Percentiles rank a stretch among this genome's conserved stretches.
phyloP scores from a whole-genome alignment of 2,888 invertebrate genomes.

The Mythimna ferrago region DNA sequence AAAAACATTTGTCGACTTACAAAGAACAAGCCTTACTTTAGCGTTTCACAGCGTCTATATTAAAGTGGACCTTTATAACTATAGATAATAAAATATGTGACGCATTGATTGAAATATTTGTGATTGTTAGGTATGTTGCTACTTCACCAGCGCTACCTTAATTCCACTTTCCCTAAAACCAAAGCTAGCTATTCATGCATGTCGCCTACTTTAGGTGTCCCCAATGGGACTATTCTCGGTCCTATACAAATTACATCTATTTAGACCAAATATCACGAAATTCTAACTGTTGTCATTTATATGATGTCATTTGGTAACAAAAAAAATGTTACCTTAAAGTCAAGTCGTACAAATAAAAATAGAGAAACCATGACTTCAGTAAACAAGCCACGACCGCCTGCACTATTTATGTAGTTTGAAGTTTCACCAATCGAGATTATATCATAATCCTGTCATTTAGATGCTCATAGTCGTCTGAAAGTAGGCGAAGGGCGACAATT shows the following conservation, averaged over 20 bases:
- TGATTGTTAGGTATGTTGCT: no score
- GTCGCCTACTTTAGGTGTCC: background rate
- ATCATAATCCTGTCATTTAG: slow-evolving; percentile 40
- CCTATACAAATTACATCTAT: background rate
- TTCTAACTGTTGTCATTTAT: background rate
- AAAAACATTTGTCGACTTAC: no score
- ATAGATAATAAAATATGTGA: background rate
- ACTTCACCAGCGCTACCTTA: background rate
- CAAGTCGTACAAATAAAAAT: slow-evolving; percentile 17
- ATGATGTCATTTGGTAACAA: background rate
- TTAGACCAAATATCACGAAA: background rate
- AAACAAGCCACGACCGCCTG: slow-evolving; percentile 10
- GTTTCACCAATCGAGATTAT: slow-evolving; percentile 32
- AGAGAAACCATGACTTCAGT: background rate
- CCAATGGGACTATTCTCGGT: slow-evolving; percentile 3
- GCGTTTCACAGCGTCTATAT: no score
- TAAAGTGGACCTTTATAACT: no score
- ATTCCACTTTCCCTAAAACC: background rate
- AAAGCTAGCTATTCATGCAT: no score
- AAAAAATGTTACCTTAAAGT: background rate
- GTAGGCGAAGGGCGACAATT: slow-evolving; percentile 74
- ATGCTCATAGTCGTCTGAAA: slow-evolving; percentile 50
- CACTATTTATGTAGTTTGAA: slow-evolving; percentile 15
- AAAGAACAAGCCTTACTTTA: no score
- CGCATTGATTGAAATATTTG: no score